Base-by-base conservation (phyloP, 2,888 invertebrate genomes). In the Therioaphis trifolii region DNA sequence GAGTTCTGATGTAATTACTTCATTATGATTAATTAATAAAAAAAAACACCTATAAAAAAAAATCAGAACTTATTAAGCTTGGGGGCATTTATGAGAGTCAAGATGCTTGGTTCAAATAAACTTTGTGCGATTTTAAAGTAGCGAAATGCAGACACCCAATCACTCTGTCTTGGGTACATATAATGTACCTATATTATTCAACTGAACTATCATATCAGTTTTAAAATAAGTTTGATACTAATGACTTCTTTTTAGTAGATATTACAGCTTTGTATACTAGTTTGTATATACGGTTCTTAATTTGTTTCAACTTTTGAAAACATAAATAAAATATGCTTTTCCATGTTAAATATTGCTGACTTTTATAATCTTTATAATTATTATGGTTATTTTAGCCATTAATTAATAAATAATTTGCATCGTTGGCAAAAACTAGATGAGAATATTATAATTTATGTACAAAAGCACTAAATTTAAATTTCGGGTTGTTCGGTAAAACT, bases 361-460 rank as follows among this genome's bases (percentile, higher is more conserved):
- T 74, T n/a, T 5, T 2, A n/a, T 61, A 75, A 61, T 24, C 12
- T 29, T 72, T 52, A 29, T n/a, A 43, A 61, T 3, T 11, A 24
- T 4, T 12, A 0, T 55, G 7, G 18, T 29, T 35, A 29, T 46
- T 71, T 71, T 21, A n/a, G 7, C 29, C 15, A n/a, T 55, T 74
- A 52, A 55, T 72, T 61, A 43, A 75, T 27, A 61, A 75, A 61
- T 61, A 58, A 75, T 58, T 63, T 12, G 29, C 63, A 7, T 76
- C 61, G 76, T 76, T 63, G 27, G 63, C 76, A n/a, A 61, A 75
- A 58, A 1, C 55, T 4, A 58, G 11, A n/a, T 2, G 9, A 55
- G 2, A 55, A 55, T 21, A 55, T n/a, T n/a, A n/a, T 55, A 18
- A 21, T 55, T 21, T 55, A 52, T 52, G 52, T 52, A n/a, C 15